Conservation (phyloP, 2,797 vertebrate genomes). For the Pseudotriccus pelzelni region DNA sequence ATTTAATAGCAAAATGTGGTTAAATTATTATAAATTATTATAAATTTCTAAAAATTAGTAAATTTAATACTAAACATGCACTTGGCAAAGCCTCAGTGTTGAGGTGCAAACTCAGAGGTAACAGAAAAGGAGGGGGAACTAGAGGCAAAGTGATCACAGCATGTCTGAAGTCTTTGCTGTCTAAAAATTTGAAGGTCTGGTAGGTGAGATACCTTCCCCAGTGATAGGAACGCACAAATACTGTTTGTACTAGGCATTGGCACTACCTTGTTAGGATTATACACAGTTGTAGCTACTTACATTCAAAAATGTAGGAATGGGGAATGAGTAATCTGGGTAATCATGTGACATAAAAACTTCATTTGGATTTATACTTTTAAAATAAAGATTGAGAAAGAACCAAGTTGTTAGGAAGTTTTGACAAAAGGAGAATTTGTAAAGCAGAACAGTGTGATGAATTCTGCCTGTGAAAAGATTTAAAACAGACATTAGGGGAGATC, state of each 20-base stretch:
- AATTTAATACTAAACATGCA: background rate
- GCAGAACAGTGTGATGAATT: rapidly evolving
- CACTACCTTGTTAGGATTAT: background rate
- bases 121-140: background rate
- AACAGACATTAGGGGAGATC: background rate
- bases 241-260: background rate
- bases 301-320: background rate
- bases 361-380: background rate
- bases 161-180: background rate
- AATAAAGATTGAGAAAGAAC: background rate
- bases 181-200: background rate
- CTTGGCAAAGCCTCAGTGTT: background rate
- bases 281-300: background rate
- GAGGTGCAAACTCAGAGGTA: background rate
- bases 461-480: background rate
- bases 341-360: background rate
- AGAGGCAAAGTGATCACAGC: background rate
- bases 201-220: background rate
- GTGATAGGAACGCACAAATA: background rate
- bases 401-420: background rate
- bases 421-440: background rate
- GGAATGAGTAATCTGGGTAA: background rate
- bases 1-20: background rate
- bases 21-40: no score
- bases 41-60: no score